Base-by-base conservation (phyloP, 2,797 vertebrate species). In the Spea hammondii region DNA sequence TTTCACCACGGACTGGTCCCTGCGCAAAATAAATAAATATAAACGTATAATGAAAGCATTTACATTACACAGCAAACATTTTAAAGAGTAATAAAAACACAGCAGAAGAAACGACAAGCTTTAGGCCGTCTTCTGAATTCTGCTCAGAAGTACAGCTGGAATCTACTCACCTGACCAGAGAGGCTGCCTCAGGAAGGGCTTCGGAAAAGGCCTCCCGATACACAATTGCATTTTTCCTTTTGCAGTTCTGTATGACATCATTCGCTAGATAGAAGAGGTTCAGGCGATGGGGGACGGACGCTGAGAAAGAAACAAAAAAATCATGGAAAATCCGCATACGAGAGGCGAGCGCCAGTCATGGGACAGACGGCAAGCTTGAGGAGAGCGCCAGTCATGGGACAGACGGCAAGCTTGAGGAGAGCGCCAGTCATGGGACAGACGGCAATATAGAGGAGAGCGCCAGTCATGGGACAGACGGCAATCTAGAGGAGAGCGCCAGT, bases 161-260 rank as follows among this genome's bases (percentile, higher is more conserved):
- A 45, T 65, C 14, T 47, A 91, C 95, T 93, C 83, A 98, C 97
- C 93, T 98, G 86, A 99, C 95, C 73, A 98, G 89, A 4, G 93
- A 93, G 8, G 94, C 94, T 0, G 98, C 98, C 75, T 95, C 94
- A 0, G 96, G 95, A 4, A 99, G 95, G 72, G 95, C 94, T 1
- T 99, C 97, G 0, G 96, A 95, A 10, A 99, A 99, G 0, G 95
- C 85, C 5, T 94, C 88, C 0, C 98, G 94, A 79, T 95, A 99
- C 50, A 95, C 91, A 0, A 98, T 94, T 1, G 98, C 97, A 0
- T 99, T 99, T 86, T 94, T 98, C 75, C 98, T 93, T 84, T 99
- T 99, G 92, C 97, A 99, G 90, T 99, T 99, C 88, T 99, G 98
- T 79, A 99, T 99, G 84, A 99, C 96, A 48, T 99, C 98, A 1